Conservation (phyloP, 1,140 invertebrate genomes). For the Philaenus spumarius region DNA sequence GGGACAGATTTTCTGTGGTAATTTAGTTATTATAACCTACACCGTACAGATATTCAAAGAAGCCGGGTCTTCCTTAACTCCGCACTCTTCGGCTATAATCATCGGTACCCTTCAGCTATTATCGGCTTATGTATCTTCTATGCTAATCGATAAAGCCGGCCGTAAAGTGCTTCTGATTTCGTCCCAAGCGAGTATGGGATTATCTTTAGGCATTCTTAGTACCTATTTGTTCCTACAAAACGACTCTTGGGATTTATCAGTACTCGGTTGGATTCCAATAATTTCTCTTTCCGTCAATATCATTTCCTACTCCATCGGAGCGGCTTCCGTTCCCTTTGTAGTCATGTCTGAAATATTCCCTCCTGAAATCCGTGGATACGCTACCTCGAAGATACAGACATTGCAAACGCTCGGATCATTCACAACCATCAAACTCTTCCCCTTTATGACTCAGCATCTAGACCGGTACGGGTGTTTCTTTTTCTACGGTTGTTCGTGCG, state of each 20-base stretch:
- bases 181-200: slow-evolving; percentile 42
- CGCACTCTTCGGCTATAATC: slow-evolving; percentile 61
- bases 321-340: slow-evolving; percentile 50
- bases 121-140: slow-evolving; percentile 42
- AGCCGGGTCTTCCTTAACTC: slow-evolving; percentile 58
- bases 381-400: slow-evolving; percentile 39
- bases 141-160: slow-evolving; percentile 52
- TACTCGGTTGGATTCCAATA: slow-evolving; percentile 43
- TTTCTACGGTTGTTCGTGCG: slow-evolving; percentile 30
- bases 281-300: slow-evolving; percentile 48
- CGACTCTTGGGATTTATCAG: slow-evolving; percentile 31
- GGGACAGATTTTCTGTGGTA: slow-evolving; percentile 76
- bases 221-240: slow-evolving; percentile 41
- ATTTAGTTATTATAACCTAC: slow-evolving; percentile 84
- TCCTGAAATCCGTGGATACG: slow-evolving; percentile 41
- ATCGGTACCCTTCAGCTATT: slow-evolving; percentile 55
- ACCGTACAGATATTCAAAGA: slow-evolving; percentile 66
- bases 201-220: slow-evolving; percentile 40
- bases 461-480: slow-evolving; percentile 38
- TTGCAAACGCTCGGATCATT: slow-evolving; percentile 47
- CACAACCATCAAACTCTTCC: slow-evolving; percentile 46
- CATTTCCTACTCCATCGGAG: slow-evolving; percentile 43
- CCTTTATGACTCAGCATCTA: slow-evolving; percentile 28
- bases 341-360: slow-evolving; percentile 56
- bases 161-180: slow-evolving; percentile 48